These are phyloP conservation scores for Tichodroma muraria DNA, from an alignment of 2,113 vertebrate species.

Conservation along the genomic window DNA sequence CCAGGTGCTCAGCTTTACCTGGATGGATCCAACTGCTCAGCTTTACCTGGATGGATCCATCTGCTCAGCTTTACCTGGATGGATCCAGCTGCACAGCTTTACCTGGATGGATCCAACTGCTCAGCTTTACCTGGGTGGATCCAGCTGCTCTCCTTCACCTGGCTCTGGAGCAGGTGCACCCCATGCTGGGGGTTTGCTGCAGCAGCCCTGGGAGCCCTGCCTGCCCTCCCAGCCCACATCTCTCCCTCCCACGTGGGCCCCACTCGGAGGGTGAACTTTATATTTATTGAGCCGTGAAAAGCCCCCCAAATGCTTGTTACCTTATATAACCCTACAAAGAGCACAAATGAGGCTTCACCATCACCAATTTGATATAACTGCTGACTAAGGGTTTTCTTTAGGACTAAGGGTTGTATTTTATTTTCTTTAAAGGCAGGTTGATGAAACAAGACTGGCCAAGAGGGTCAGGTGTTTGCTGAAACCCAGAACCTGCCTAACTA, in stretches of 20 bases:
- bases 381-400: not conserved
- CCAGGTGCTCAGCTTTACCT: accelerated
- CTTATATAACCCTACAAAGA: not conserved
- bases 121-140: accelerated
- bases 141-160: not conserved
- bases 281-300: not conserved
- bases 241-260: not conserved
- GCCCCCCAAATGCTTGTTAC: not conserved
- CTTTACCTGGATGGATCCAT: not conserved
- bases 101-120: not conserved
- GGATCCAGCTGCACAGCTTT: not conserved
- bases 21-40: accelerated
- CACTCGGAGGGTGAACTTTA: not conserved
- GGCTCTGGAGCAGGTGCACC: not conserved
- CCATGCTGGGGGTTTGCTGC: not conserved
- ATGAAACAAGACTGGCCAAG: not conserved
- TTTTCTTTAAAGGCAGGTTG: not conserved
- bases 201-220: not conserved
- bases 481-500: conserved; percentile 7
- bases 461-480: not conserved
- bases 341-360: not conserved
- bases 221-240: not conserved
- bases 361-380: not conserved
- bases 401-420: not conserved
- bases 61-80: not conserved